Evolutionary conservation across 2,888 invertebrate species (phyloP).

Genomic region (Caenorhabditis macrosperma): DNA sequence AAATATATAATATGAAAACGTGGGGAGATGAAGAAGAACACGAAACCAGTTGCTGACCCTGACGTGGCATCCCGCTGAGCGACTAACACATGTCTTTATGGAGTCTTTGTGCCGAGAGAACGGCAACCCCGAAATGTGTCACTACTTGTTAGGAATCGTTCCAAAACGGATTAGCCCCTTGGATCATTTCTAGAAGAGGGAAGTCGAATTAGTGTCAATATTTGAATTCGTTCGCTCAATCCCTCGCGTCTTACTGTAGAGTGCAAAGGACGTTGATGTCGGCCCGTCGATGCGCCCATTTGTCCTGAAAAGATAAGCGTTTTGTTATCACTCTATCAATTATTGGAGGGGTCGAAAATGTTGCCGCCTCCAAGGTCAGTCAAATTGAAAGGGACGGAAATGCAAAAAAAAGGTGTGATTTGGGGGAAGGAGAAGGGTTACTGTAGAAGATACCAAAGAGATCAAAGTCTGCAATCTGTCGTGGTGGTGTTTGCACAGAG

Average conservation of each 20-base stretch:
- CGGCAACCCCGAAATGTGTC: neutral
- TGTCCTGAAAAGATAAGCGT: too few relatives aligned
- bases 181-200: neutral
- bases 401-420: too few relatives aligned
- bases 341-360: too few relatives aligned
- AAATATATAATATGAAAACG: neutral
- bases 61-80: slow-evolving; percentile 13
- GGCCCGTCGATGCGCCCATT: too few relatives aligned
- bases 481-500: neutral
- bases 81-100: slow-evolving; percentile 18
- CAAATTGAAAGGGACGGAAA: too few relatives aligned
- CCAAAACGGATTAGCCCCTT: neutral
- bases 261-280: too few relatives aligned
- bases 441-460: too few relatives aligned
- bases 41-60: slow-evolving; percentile 16
- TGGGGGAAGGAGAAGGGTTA: too few relatives aligned
- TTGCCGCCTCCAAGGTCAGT: too few relatives aligned
- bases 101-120: neutral
- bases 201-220: slow-evolving; percentile 21
- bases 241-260: too few relatives aligned
- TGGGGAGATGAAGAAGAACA: too few relatives aligned
- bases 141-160: slow-evolving; percentile 14
- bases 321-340: too few relatives aligned
- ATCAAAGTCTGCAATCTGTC: neutral
- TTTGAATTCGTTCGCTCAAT: slow-evolving; percentile 22